Percentiles rank a stretch among this genome's conserved stretches.
Evolutionary conservation across 2,888 invertebrate genomes (phyloP).

Genomic region (Endomychus coccineus): DNA sequence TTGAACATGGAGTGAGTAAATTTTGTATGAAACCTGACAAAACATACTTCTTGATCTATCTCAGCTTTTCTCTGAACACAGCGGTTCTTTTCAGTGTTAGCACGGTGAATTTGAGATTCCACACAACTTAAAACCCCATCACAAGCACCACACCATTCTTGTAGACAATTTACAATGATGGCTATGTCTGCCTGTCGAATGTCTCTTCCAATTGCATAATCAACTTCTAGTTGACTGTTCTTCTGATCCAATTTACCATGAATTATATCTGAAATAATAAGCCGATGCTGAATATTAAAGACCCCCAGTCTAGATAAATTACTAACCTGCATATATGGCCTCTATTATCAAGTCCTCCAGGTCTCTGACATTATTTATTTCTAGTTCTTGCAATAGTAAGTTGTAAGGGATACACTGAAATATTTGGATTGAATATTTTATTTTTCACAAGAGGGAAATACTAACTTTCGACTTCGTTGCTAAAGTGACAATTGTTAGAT

Average conservation of each 20-base stretch:
- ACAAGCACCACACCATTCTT: constrained; percentile 86
- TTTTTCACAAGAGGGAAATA: not conserved
- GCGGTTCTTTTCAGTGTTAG: constrained; percentile 77
- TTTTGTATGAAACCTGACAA: too few relatives aligned
- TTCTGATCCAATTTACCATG: constrained; percentile 95
- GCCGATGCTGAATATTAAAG: too few relatives aligned
- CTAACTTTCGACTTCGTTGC: constrained; percentile 78
- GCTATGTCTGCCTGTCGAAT: constrained; percentile 78
- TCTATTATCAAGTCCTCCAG: constrained; percentile 96
- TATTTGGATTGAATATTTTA: constrained; percentile 1
- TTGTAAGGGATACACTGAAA: constrained; percentile 77
- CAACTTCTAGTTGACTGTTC: constrained; percentile 86
- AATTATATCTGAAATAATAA: constrained; percentile 76
- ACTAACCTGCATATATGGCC: constrained; percentile 86
- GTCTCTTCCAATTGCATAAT: constrained; percentile 89
- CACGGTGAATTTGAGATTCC: constrained; percentile 79
- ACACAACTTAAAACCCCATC: constrained; percentile 84
- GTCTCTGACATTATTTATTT: constrained; percentile 85
- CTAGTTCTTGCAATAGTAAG: constrained; percentile 75
- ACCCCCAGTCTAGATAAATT: too few relatives aligned
- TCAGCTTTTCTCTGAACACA: constrained; percentile 71
- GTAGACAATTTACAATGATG: constrained; percentile 71
- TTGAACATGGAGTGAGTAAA: too few relatives aligned
- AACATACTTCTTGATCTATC: constrained; percentile 84
- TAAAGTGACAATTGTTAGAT: constrained; percentile 87